These are phyloP conservation scores for Coryphaenoides rupestris DNA, from an alignment of 2,113 vertebrate genomes.

Conservation along the genomic window DNA sequence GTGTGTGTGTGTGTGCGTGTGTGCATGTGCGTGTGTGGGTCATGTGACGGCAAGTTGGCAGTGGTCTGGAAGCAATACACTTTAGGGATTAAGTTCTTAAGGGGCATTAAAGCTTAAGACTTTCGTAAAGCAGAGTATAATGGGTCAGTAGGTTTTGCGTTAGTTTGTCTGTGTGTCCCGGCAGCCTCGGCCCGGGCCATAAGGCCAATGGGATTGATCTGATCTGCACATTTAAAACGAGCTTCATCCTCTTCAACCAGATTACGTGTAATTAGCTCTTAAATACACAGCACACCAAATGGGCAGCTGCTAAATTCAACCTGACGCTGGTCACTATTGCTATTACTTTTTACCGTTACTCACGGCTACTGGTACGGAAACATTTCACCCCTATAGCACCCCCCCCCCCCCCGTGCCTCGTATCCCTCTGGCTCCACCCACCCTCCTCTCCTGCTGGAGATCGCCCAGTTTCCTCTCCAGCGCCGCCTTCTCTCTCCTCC, in stretches of 20 bases:
- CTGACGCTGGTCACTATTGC: neutral
- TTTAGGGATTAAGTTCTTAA: conserved; percentile 53
- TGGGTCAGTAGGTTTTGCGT: conserved; percentile 40
- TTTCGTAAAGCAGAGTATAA: conserved; percentile 47
- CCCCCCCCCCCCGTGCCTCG: neutral
- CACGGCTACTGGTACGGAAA: too few species aligned
- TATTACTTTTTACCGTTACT: too few species aligned
- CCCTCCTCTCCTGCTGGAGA: conserved; percentile 79
- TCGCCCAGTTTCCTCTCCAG: conserved; percentile 72
- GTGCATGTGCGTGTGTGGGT: too few species aligned
- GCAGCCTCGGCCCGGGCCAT: conserved; percentile 20
- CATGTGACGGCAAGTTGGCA: conserved; percentile 27
- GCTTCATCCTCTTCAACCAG: conserved; percentile 20
- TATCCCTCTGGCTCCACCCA: conserved; percentile 35
- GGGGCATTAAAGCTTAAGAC: conserved; percentile 52
- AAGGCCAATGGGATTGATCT: conserved; percentile 57
- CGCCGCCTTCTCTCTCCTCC: conserved; percentile 62
- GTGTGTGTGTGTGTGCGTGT: too few species aligned
- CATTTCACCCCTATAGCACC: too few species aligned
- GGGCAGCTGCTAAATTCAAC: neutral
- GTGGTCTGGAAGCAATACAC: conserved; percentile 41
- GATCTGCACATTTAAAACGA: conserved; percentile 38
- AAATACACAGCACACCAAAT: conserved; percentile 24
- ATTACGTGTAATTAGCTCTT: conserved; percentile 19
- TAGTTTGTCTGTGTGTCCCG: conserved; percentile 28